Evolutionary conservation across 2,888 invertebrate genomes (phyloP), one percentile per base, ranked within the genome.

Genomic region (Smittia aterrima): DNA sequence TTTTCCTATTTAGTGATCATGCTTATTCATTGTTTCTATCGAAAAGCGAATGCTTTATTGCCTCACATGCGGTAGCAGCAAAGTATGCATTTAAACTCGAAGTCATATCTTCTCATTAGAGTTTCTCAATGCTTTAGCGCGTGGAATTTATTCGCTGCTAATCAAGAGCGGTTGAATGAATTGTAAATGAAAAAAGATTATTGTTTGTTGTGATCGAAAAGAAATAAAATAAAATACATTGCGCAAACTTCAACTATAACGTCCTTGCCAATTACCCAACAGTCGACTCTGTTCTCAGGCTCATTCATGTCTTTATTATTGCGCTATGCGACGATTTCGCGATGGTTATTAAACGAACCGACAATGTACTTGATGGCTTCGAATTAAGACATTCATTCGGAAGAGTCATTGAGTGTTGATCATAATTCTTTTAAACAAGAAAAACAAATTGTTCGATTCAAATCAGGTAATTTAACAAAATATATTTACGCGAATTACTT

Each of bases 381-480:
- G n/a, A 32, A 32, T 32, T 32, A 9, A 47, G 47, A 47, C 47
- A 11, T n/a, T 47, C 32, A 32, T 11, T 47, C 11, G 3, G n/a
- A 3, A 47, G n/a, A 47, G 6, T 16, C 16, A 47, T 47, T 47
- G 13, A 38, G 13, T 9, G 32, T 32, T 32, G 32, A 32, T 32
- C 32, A 32, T 32, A 6, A 32, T 32, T 32, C 9, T 32, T 32
- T 32, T 9, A 32, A 32, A 32, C 32, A 32, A 2, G 47, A 47
- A 2, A 16, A 47, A 47, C 47, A 64, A 18, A 58, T 18, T 64
- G 25, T 24, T 64, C 27, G 20, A 64, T 64, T 64, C 64, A 64
- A 64, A 24, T 13, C 64, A 64, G 64, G 64, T 64, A 64, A 64
- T 27, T 25, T 64, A 64, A 64, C n/a, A 6, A 47, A 47, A 47